Conservation (phyloP, 2,113 vertebrate genomes). For the Mormyrus iriodes region DNA sequence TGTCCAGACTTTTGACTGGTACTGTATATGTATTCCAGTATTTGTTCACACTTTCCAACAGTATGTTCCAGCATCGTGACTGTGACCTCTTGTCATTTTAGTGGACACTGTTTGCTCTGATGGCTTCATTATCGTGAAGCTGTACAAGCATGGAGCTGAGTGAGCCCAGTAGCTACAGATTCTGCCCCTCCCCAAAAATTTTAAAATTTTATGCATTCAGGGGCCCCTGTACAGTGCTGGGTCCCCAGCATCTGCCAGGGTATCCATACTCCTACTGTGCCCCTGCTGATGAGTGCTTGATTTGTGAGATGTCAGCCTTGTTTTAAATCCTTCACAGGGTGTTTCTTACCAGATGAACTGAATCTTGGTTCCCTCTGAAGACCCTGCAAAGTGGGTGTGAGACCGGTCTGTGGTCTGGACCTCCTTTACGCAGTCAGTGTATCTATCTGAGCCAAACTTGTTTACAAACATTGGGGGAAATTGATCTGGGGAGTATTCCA, state of each 20-base stretch:
- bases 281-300: neutral
- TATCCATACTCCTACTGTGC: neutral
- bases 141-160: neutral
- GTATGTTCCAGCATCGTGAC: neutral
- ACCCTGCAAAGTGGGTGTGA: neutral
- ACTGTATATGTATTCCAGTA: neutral
- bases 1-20: neutral
- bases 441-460: slow-evolving; percentile 14
- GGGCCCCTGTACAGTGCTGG: neutral
- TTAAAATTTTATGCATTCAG: neutral
- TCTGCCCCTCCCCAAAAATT: neutral
- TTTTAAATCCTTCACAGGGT: neutral
- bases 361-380: neutral
- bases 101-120: neutral
- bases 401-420: neutral
- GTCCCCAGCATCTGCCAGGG: neutral
- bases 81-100: neutral
- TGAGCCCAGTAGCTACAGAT: neutral
- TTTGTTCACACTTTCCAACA: neutral
- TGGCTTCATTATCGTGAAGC: neutral
- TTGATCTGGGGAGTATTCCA: neutral
- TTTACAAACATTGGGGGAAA: slow-evolving; percentile 2
- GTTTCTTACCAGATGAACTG: neutral
- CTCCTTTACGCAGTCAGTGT: neutral
- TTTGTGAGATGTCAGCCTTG: neutral